A percentile compares a stretch with the other conserved stretches of the same genome.
These are phyloP conservation scores for Pentamera pediparva DNA, from an alignment of 53 echinoderm and acorn worm species.

Conservation along the genomic window DNA sequence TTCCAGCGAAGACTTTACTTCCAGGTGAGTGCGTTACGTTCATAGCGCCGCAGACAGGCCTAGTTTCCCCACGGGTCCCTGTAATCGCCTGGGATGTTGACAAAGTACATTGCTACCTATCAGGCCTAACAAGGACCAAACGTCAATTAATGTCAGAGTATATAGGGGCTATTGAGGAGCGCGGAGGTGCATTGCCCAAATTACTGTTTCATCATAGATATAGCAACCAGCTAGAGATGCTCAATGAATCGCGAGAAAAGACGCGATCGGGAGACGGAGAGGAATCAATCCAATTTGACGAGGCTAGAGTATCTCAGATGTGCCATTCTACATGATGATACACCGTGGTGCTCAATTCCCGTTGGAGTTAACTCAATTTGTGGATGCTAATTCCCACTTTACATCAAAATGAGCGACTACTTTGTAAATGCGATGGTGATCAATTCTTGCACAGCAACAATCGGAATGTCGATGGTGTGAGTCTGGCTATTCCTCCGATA, in stretches of 20 bases:
- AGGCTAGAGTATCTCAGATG: not conserved
- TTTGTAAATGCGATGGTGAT: no score
- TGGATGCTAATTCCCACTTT: no score
- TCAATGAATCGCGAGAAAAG: conserved; percentile 29
- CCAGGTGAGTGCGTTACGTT: not conserved
- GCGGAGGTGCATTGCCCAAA: not conserved
- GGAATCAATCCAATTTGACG: conserved; percentile 35
- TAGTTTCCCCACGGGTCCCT: conserved; percentile 22
- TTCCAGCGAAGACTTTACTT: conserved; percentile 1
- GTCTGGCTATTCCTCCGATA: no score
- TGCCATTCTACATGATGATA: not conserved
- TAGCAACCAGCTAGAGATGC: conserved; percentile 11
- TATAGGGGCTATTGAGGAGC: conserved; percentile 6
- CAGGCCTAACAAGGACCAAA: conserved; percentile 17
- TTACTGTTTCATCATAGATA: conserved; percentile 24
- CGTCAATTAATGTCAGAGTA: conserved; percentile 28
- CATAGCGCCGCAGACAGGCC: conserved; percentile 2
- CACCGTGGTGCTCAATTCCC: not conserved
- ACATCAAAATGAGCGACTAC: no score
- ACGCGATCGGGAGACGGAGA: conserved; percentile 14
- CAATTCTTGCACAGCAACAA: no score
- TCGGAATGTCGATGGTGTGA: no score
- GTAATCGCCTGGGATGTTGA: conserved; percentile 21
- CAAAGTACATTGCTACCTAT: conserved; percentile 26
- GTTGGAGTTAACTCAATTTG: not conserved